Percentiles rank a stretch among this genome's conserved stretches.
Evolutionary conservation across 2,888 invertebrate species (phyloP).

Genomic region (Heterodera filipjevi): DNA sequence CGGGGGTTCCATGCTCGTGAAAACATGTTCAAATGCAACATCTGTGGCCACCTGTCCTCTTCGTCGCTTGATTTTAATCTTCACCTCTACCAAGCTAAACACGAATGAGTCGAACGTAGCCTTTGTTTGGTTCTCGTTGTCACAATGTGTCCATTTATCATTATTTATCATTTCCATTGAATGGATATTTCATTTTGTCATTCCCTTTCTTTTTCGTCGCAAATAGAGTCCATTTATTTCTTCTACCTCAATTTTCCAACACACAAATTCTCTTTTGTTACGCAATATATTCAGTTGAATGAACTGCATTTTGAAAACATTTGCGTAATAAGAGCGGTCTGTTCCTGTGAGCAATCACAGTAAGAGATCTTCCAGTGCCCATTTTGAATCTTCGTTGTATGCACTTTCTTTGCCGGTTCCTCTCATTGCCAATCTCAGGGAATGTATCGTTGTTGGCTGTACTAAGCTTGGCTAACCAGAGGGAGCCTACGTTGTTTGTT

Average conservation of each 20-base stretch:
- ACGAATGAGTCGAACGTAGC: conserved; percentile 32
- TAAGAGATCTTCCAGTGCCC: too few species aligned
- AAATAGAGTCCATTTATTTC: not conserved
- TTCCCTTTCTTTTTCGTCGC: not conserved
- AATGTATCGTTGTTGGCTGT: conserved; percentile 42
- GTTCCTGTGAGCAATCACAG: too few species aligned
- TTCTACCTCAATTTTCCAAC: not conserved
- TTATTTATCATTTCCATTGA: not conserved
- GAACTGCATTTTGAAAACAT: too few species aligned
- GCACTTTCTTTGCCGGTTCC: conserved; percentile 28
- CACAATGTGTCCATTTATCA: too few species aligned
- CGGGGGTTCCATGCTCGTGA: conserved; percentile 93
- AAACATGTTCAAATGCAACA: conserved; percentile 91
- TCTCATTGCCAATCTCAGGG: conserved; percentile 40
- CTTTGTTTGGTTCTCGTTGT: not conserved
- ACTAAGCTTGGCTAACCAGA: conserved; percentile 14
- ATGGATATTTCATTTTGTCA: not conserved
- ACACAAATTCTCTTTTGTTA: not conserved
- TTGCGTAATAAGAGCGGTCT: too few species aligned
- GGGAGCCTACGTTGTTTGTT: conserved; percentile 10
- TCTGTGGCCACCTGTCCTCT: conserved; percentile 83
- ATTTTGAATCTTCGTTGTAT: not conserved
- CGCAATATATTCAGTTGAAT: not conserved
- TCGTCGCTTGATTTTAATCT: conserved; percentile 80
- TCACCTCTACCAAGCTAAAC: conserved; percentile 57